phyloP scores from a whole-genome alignment of 2,797 vertebrate genomes.

The Hippocampus kuda region DNA sequence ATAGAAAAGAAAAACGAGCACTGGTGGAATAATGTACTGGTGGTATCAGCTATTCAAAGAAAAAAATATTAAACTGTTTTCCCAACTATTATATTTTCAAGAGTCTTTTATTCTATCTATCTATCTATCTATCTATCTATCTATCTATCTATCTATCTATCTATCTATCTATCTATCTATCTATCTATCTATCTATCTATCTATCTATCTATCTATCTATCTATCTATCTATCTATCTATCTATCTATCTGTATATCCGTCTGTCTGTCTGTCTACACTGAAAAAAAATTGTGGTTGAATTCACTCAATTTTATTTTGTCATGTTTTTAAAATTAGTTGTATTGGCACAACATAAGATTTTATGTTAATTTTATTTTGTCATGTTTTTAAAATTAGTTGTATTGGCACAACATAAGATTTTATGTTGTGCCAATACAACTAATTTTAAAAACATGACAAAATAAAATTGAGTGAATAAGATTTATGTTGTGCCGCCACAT shows the following conservation, averaged over 20 bases:
- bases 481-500: too few species aligned
- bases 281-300: not conserved
- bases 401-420: too few species aligned
- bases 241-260: too few species aligned
- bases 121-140: constrained; percentile 2
- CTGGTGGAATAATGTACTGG: constrained; percentile 66
- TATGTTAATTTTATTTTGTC: too few species aligned
- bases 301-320: too few species aligned
- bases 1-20: constrained; percentile 76
- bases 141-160: constrained; percentile 1
- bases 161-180: constrained; percentile 29
- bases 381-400: too few species aligned
- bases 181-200: constrained; percentile 21
- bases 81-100: constrained; percentile 49
- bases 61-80: constrained; percentile 66
- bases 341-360: too few species aligned
- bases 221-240: too few species aligned
- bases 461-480: too few species aligned
- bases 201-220: constrained; percentile 23
- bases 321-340: too few species aligned
- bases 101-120: constrained; percentile 35
- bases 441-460: too few species aligned
- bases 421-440: too few species aligned
- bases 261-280: constrained; percentile 29
- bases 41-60: constrained; percentile 67